These are phyloP conservation scores for Atherinosoma microstoma DNA, from an alignment of 2,797 vertebrate genomes.

Conservation along the genomic window DNA sequence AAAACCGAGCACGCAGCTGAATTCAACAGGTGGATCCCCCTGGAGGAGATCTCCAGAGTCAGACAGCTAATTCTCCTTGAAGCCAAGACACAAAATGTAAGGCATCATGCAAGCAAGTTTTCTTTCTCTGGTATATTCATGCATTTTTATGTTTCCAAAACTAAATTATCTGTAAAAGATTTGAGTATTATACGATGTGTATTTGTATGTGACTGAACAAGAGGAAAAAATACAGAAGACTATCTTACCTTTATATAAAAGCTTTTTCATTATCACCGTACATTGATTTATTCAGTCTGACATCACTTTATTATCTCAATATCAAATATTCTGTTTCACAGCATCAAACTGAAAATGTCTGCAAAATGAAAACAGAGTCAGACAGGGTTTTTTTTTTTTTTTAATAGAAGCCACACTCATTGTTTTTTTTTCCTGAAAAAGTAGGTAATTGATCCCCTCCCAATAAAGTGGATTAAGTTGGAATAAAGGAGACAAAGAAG, in stretches of 20 bases:
- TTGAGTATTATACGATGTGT: not conserved
- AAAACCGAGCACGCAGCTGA: not conserved
- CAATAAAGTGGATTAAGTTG: constrained; percentile 45
- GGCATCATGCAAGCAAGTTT: not conserved
- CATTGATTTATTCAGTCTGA: constrained; percentile 10
- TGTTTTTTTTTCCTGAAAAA: constrained; percentile 43
- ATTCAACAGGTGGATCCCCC: not conserved
- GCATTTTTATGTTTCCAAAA: not conserved
- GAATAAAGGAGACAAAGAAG: constrained; percentile 52
- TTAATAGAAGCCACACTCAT: not conserved
- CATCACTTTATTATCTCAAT: not conserved
- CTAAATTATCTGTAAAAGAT: not conserved
- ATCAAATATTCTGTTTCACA: not conserved
- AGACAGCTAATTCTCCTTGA: not conserved
- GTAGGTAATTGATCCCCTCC: constrained; percentile 35
- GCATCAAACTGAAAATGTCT: not conserved
- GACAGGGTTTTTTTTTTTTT: constrained; percentile 1
- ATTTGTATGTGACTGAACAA: not conserved
- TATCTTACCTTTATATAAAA: not conserved
- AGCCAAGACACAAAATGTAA: not conserved
- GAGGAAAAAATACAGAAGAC: not conserved
- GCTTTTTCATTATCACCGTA: no score
- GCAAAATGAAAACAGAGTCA: not conserved
- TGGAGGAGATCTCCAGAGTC: not conserved
- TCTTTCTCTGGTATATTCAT: no score